phyloP scores from a whole-genome alignment of 2,888 invertebrate genomes.

The Conus canariensis region DNA sequence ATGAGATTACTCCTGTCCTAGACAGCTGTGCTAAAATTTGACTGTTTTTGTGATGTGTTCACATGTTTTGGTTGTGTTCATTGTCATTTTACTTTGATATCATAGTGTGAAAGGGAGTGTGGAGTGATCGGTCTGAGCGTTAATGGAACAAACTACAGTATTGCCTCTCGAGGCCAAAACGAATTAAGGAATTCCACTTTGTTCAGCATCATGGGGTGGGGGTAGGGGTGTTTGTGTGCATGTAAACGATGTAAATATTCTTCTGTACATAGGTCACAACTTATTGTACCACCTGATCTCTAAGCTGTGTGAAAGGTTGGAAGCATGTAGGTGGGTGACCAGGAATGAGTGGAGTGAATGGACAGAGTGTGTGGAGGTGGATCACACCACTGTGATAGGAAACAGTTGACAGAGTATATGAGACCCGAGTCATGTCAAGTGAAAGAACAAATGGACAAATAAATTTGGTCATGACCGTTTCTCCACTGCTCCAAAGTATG shows the following conservation, averaged over 20 bases:
- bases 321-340: not conserved
- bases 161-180: not conserved
- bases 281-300: not conserved
- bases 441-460: too few species aligned
- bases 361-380: not conserved
- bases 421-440: too few species aligned
- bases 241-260: not conserved
- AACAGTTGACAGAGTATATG: too few species aligned
- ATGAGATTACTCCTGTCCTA: constrained; percentile 34
- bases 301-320: not conserved
- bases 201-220: not conserved
- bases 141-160: constrained; percentile 9
- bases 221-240: not conserved
- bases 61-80: not conserved
- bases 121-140: not conserved
- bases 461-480: too few species aligned
- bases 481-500: too few species aligned
- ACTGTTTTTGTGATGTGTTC: not conserved
- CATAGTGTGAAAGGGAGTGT: not conserved
- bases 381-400: not conserved
- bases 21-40: not conserved
- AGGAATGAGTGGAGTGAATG: not conserved
- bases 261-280: not conserved
- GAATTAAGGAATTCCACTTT: not conserved
- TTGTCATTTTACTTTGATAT: not conserved